These are phyloP conservation scores for Leptinotarsa tumamoca DNA, from an alignment of 2,888 invertebrate species.

Conservation along the genomic window DNA sequence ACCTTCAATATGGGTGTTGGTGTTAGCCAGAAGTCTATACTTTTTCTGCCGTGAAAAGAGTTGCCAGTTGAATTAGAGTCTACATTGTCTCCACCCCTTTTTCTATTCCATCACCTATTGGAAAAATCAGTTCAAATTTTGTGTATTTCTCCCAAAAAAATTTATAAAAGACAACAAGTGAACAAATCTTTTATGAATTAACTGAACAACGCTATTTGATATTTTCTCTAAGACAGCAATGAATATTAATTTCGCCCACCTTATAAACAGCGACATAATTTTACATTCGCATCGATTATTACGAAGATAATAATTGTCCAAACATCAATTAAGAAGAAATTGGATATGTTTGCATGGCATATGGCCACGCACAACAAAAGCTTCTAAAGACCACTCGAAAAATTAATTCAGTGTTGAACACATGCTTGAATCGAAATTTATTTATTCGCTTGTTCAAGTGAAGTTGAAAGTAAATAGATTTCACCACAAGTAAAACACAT, in stretches of 20 bases:
- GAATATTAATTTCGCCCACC: not conserved
- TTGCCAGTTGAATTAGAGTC: too few relatives aligned
- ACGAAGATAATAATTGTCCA: conserved; percentile 5
- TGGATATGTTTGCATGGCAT: conserved; percentile 3
- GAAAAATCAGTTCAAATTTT: too few relatives aligned
- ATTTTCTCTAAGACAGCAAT: too few relatives aligned
- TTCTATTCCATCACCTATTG: too few relatives aligned
- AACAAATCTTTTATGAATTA: too few relatives aligned
- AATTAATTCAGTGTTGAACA: conserved; percentile 19
- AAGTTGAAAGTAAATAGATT: conserved; percentile 30
- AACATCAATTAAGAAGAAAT: not conserved
- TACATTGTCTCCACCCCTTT: too few relatives aligned
- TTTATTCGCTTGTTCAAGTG: conserved; percentile 19
- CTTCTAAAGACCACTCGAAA: not conserved
- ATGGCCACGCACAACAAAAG: not conserved
- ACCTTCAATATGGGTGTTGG: too few relatives aligned
- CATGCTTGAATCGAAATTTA: conserved; percentile 21
- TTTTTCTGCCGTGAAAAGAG: too few relatives aligned
- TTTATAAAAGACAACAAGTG: too few relatives aligned
- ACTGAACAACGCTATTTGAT: too few relatives aligned
- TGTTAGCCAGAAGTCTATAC: too few relatives aligned
- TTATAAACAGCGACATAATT: not conserved
- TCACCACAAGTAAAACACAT: conserved; percentile 44
- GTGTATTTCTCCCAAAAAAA: too few relatives aligned
- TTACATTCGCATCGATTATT: conserved; percentile 1